These are phyloP conservation scores for Synanthedon vespiformis DNA, from an alignment of 2,888 invertebrate genomes.

Conservation along the genomic window DNA sequence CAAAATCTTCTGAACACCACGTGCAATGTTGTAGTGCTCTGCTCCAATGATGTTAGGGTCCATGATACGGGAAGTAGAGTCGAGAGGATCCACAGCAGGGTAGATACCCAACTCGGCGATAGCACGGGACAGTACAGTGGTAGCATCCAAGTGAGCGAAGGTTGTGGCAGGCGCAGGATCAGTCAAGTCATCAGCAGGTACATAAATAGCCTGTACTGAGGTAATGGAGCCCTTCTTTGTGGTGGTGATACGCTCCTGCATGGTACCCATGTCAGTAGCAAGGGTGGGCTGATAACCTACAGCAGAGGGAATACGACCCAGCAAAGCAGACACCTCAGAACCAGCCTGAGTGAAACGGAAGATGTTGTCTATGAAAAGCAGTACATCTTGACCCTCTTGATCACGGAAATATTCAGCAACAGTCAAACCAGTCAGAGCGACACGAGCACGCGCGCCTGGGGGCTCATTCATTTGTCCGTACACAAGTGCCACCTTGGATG, in stretches of 20 bases:
- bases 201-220: constrained; percentile 95
- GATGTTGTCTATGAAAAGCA: constrained; percentile 97
- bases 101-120: constrained; percentile 95
- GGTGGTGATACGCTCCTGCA: constrained; percentile 97
- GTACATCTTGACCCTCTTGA: constrained; percentile 93
- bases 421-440: constrained; percentile 91
- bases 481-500: constrained; percentile 92
- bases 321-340: constrained; percentile 89
- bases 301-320: constrained; percentile 96
- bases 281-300: constrained; percentile 97
- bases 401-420: constrained; percentile 97
- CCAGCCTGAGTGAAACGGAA: constrained; percentile 95
- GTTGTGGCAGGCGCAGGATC: constrained; percentile 97
- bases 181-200: constrained; percentile 96
- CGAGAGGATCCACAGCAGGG: constrained; percentile 94
- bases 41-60: constrained; percentile 92
- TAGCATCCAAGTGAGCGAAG: constrained; percentile 96
- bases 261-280: constrained; percentile 97
- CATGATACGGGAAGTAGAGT: constrained; percentile 94
- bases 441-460: constrained; percentile 94
- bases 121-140: constrained; percentile 92
- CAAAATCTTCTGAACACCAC: constrained; percentile 92
- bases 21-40: constrained; percentile 90
- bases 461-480: constrained; percentile 99
- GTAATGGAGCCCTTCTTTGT: constrained; percentile 94